Evolutionary conservation across 2,113 vertebrate genomes (phyloP).

Genomic region (Romanogobio albipinnatus): DNA sequence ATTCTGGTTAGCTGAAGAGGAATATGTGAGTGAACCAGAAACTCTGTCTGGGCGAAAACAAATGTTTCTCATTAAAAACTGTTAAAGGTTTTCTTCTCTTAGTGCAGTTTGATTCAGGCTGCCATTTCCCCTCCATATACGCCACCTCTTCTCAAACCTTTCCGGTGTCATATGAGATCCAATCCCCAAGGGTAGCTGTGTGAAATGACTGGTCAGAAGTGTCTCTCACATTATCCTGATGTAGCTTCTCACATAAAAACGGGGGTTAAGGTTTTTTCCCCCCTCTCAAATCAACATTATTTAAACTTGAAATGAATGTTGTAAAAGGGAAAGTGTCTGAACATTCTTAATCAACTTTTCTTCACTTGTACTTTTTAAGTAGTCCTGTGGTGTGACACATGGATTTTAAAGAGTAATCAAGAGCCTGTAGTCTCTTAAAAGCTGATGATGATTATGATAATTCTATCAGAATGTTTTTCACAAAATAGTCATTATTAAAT

Average conservation of each 20-base stretch:
- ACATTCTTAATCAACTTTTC: neutral
- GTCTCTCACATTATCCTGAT: neutral
- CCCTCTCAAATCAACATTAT: neutral
- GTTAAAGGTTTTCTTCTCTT: neutral
- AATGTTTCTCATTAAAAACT: neutral
- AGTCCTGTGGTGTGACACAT: neutral
- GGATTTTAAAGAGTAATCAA: neutral
- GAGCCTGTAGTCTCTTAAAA: neutral
- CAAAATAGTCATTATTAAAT: neutral
- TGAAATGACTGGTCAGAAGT: neutral
- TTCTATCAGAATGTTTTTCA: neutral
- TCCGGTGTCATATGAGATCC: neutral
- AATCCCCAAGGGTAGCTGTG: neutral
- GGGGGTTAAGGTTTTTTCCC: neutral
- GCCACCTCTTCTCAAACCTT: neutral
- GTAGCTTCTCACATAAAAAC: neutral
- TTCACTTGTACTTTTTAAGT: neutral
- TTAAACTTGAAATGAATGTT: neutral
- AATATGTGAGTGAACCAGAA: neutral
- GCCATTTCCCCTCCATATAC: neutral
- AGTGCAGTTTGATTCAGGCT: conserved; percentile 6
- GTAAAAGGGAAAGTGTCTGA: neutral
- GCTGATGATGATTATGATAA: neutral
- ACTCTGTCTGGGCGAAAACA: neutral
- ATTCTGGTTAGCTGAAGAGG: neutral